Base-by-base conservation (phyloP, 2,888 invertebrate species). In the Brachypalpus laphriformis region DNA sequence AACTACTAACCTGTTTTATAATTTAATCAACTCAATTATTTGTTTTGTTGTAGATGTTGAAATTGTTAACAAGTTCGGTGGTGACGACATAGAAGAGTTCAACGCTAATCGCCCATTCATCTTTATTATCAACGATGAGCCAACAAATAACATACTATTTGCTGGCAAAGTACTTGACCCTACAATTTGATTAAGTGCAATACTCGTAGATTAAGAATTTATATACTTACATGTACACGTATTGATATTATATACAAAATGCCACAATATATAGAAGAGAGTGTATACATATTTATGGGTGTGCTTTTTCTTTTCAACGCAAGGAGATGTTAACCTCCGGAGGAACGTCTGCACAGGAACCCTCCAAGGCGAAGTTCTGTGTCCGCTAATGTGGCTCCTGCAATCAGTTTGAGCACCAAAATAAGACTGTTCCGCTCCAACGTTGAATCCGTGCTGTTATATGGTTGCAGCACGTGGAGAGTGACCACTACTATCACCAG, bases 101-200 rank as follows among this genome's bases (percentile, higher is more conserved):
- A 93, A 94, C 49, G 96, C 94, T 1, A 94, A 95, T 89, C 95
- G 94, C 85, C 96, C 97, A 0, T 97, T 97, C 92, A 89, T 96
- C 66, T 96, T 97, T 92, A 95, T 95, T 90, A 95, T 97, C 82
- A 95, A 96, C 89, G 96, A 97, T 88, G 95, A 96, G 88, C 92
- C 92, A 0, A 95, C 94, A 0, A 94, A 95, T n/a, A 95, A 95
- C 40, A 93, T 96, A 59, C 91, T 97, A 22, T 96, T 96, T 91
- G 94, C 95, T 31, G 97, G 97, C 34, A 94, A 95, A 90, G 94
- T 96, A 1, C 92, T 93, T 20, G 94, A 96, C 90, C 97, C 97
- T 0, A 88, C 92, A 0, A 74, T 76, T 54, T 87, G 88, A 91
- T 22, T 47, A 14, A 57, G 8, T 7, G 2, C 47, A 14, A 49